A percentile compares a stretch with the other conserved stretches of the same genome.
Evolutionary conservation across 2,888 invertebrate genomes (phyloP).

Genomic region (Malthinus seriepunctatus): DNA sequence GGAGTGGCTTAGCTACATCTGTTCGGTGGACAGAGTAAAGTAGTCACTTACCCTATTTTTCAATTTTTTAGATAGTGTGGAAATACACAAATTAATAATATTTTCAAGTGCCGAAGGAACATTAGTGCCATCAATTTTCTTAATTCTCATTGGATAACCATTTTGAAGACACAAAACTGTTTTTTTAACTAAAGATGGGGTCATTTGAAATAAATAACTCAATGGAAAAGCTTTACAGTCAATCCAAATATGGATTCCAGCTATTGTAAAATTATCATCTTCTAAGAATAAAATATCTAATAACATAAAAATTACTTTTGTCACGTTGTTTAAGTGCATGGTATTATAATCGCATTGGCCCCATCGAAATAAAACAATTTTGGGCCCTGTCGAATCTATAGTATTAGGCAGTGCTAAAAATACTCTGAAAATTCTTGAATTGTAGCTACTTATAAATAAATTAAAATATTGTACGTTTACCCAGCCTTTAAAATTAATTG

Average conservation of each 20-base stretch:
- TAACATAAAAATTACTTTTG: slow-evolving; percentile 51
- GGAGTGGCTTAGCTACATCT: too few relatives aligned
- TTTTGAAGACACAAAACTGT: slow-evolving; percentile 54
- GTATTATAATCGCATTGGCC: neutral
- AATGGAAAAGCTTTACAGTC: slow-evolving; percentile 60
- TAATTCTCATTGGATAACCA: slow-evolving; percentile 62
- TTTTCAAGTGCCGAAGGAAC: neutral
- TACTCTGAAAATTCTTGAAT: neutral
- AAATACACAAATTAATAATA: neutral
- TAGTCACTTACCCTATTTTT: neutral
- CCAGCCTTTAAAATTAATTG: slow-evolving; percentile 50
- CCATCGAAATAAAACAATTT: neutral
- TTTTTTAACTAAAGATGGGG: slow-evolving; percentile 63
- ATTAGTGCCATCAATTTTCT: slow-evolving; percentile 52
- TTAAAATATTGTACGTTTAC: slow-evolving; percentile 41
- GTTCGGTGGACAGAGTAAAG: too few relatives aligned
- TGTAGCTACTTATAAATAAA: neutral
- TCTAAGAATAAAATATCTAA: slow-evolving; percentile 61
- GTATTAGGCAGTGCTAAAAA: neutral
- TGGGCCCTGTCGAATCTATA: neutral
- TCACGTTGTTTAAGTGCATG: neutral
- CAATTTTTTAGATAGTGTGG: neutral
- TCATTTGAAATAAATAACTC: slow-evolving; percentile 54
- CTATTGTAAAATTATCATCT: slow-evolving; percentile 60
- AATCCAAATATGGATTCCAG: slow-evolving; percentile 58